Base-by-base conservation (phyloP, 2,113 vertebrate species). In the Eurystomus gularis region DNA sequence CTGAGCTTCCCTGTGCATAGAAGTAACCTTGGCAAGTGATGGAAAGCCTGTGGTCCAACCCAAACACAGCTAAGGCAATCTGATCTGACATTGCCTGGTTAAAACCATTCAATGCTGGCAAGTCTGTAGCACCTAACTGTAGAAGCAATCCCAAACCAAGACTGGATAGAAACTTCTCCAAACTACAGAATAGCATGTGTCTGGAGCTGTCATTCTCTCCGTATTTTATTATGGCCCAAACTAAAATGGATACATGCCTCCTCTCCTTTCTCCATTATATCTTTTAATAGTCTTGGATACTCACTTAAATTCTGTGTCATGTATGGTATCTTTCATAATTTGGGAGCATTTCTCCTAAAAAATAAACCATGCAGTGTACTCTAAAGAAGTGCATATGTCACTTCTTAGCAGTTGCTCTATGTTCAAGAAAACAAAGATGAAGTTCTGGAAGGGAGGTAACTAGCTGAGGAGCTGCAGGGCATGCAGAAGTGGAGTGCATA, bases 21-120 rank as follows among this genome's bases (percentile, higher is more conserved):
- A 71, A 95, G 78, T 91, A 96, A 83, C 46, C 76, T 82, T 94
- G 85, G 87, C 82, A 94, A 66, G 86, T 85, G 49, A n/a, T 60
- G 61, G 62, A 94, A 92, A 68, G 49, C 54, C 57, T 92, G 82
- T 92, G 64, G 37, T 96, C 96, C 96, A 97, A 91, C 40, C 65
- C 88, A 95, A 94, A 91, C 86, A 95, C 35, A 93, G 64, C 68
- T 83, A 73, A 77, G 61, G 92, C 92, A 87, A 55, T 82, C 80
- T 94, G 62, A 90, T 95, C 82, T 83, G 88, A 78, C 82, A 57
- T 88, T 93, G 54, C 79, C 60, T 87, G 65, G 82, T 79, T 91
- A 85, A 89, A 95, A 66, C 44, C 6, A 3, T 93, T 88, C 51
- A 87, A 5, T 88, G 73, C 79, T 88, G 92, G 84, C 82, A 86